A percentile compares a stretch with the other conserved stretches of the same genome.
These are phyloP conservation scores for Bambusicola thoracicus DNA, from an alignment of 2,113 vertebrate species.

Conservation along the genomic window DNA sequence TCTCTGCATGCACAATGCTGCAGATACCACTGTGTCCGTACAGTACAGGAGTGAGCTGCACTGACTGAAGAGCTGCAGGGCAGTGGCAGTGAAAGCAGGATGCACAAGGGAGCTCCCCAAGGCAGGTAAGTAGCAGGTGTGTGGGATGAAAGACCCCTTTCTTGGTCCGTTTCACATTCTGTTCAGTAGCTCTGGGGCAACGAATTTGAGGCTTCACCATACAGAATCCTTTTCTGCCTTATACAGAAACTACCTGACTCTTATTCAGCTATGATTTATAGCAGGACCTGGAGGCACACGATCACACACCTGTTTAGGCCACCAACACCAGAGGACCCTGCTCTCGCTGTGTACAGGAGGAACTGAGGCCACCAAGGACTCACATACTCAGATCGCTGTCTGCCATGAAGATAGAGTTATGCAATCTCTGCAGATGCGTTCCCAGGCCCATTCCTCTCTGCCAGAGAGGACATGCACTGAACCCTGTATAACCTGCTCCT, in stretches of 20 bases:
- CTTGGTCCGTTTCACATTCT: neutral
- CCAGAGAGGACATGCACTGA: neutral
- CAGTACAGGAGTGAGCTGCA: accelerated
- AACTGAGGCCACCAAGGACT: neutral
- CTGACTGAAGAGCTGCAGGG: neutral
- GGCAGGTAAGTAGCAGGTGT: neutral
- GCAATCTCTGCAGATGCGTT: neutral
- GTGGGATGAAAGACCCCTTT: neutral
- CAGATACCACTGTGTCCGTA: accelerated
- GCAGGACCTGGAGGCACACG: neutral
- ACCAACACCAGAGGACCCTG: neutral
- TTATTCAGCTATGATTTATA: neutral
- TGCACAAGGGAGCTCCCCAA: neutral
- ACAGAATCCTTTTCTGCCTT: neutral
- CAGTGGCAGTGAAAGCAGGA: neutral
- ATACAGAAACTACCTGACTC: neutral
- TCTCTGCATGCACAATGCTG: neutral
- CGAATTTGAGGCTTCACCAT: neutral
- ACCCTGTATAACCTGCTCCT: neutral
- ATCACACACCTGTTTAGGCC: neutral
- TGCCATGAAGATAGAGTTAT: neutral
- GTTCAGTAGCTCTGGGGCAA: neutral
- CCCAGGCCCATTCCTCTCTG: neutral
- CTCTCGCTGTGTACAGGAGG: neutral
- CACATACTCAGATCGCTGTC: accelerated